phyloP scores from a whole-genome alignment of 1,140 invertebrate species.

The Pogonomyrmex californicus region DNA sequence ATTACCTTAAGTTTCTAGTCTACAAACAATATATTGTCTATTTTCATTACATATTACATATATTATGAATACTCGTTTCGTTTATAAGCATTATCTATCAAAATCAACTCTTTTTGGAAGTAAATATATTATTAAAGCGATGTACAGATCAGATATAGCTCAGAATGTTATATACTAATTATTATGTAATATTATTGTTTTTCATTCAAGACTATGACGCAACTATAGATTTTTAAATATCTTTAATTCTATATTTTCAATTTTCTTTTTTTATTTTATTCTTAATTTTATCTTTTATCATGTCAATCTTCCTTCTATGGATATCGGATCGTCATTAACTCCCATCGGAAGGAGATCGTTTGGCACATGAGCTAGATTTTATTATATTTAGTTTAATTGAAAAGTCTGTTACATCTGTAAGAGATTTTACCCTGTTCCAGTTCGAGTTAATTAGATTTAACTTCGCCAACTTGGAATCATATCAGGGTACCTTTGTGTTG shows the following conservation, averaged over 20 bases:
- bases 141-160: constrained; percentile 68
- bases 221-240: constrained; percentile 64
- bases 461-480: constrained; percentile 80
- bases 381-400: constrained; percentile 53
- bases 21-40: constrained; percentile 76
- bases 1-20: constrained; percentile 81
- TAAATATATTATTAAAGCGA: constrained; percentile 56
- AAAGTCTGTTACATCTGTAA: constrained; percentile 22
- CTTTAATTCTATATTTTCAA: constrained; percentile 38
- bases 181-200: constrained; percentile 32
- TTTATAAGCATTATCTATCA: constrained; percentile 65
- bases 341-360: constrained; percentile 76
- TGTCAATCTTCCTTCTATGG: constrained; percentile 76
- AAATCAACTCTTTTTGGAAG: constrained; percentile 41
- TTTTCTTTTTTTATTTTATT: constrained; percentile 61
- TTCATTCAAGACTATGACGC: not conserved
- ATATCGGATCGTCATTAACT: constrained; percentile 51
- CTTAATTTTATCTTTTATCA: constrained; percentile 59
- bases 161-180: constrained; percentile 17
- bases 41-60: constrained; percentile 72
- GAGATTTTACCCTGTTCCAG: constrained; percentile 78
- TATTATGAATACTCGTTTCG: constrained; percentile 65
- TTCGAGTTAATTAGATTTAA: constrained; percentile 85
- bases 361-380: constrained; percentile 66
- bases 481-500: constrained; percentile 71